Conservation (phyloP, 2,113 vertebrate genomes). For the Elaphurus davidianus region DNA sequence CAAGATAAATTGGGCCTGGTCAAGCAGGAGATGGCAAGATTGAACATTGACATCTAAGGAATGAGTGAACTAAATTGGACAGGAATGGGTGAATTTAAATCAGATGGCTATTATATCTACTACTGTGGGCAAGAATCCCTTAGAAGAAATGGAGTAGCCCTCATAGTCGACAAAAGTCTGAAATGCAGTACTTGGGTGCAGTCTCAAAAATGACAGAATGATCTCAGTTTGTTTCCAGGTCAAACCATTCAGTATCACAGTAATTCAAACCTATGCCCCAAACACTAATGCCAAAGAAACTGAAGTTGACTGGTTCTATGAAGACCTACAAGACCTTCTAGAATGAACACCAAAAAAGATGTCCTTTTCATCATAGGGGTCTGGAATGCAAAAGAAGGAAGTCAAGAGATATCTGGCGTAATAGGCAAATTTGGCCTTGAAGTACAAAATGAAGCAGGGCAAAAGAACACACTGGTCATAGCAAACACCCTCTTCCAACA, state of each 20-base stretch:
- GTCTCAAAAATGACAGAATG: not conserved
- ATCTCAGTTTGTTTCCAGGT: not conserved
- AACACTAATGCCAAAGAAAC: not conserved
- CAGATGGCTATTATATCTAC: not conserved
- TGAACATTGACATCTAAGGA: not conserved
- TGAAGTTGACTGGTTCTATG: not conserved
- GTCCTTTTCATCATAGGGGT: not conserved
- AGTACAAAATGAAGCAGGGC: not conserved
- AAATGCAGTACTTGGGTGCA: not conserved
- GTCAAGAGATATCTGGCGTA: not conserved
- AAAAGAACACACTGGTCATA: not conserved
- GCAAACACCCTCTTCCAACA: not conserved
- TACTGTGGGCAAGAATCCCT: not conserved
- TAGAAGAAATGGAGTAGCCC: not conserved
- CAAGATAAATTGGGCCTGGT: not conserved
- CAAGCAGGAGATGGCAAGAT: not conserved
- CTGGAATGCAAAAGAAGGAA: not conserved
- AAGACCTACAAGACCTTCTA: not conserved
- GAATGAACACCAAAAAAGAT: not conserved
- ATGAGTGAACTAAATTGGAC: not conserved
- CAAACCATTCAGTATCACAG: not conserved
- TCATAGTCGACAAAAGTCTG: not conserved
- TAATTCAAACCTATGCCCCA: not conserved
- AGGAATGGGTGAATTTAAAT: not conserved
- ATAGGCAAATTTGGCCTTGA: not conserved